Conservation (phyloP, 2,797 vertebrate species). For the Rhinoraja longicauda region DNA sequence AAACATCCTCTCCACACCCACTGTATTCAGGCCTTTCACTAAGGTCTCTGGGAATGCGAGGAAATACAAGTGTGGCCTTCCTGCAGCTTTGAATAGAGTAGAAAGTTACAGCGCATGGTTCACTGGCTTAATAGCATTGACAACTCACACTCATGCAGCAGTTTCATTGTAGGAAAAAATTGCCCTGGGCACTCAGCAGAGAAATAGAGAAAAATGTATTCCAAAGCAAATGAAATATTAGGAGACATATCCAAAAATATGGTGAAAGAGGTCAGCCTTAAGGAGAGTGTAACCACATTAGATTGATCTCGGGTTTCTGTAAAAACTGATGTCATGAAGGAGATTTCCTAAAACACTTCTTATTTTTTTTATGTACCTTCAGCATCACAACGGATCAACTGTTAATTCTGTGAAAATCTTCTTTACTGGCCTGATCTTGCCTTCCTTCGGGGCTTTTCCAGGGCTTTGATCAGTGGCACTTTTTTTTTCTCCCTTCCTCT, state of each 20-base stretch:
- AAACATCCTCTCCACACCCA: no score
- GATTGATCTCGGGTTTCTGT: not conserved
- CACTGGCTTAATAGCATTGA: not conserved
- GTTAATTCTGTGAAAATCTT: constrained; percentile 10
- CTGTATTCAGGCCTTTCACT: no score
- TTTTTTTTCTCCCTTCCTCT: not conserved
- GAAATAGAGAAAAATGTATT: not conserved
- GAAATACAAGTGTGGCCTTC: not conserved
- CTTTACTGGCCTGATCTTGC: not conserved
- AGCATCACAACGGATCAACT: not conserved
- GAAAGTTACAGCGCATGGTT: not conserved
- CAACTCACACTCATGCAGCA: not conserved
- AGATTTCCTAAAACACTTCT: not conserved
- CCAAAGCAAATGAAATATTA: not conserved
- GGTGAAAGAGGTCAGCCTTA: not conserved
- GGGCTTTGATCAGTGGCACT: constrained; percentile 23
- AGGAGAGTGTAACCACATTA: not conserved
- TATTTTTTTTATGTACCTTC: not conserved
- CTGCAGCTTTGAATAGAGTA: not conserved
- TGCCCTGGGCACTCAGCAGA: not conserved
- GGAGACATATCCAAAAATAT: not conserved
- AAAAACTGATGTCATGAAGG: not conserved
- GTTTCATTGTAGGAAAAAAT: not conserved
- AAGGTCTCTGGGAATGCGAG: not conserved
- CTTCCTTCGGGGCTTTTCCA: constrained; percentile 7